Base-by-base conservation (phyloP, 2,113 vertebrate genomes). In the Calonectris borealis region DNA sequence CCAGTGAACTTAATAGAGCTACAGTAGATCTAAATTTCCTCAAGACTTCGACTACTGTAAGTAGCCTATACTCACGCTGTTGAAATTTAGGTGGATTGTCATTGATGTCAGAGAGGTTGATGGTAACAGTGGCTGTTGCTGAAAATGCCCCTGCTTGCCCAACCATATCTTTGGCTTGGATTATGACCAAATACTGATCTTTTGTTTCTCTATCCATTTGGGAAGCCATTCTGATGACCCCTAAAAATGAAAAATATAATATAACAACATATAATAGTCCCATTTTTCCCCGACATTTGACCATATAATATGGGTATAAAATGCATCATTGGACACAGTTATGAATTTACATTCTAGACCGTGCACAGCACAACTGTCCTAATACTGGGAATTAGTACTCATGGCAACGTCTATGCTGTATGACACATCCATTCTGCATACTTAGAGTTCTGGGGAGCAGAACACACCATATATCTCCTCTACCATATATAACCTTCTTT, bases 61-160 rank as follows among this genome's bases (percentile, higher is more conserved):
- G 61, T 9, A 46, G 5, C 22, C 34, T 91, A 16, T 97, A 98
- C 99, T 99, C 97, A 99, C 99, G 98, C 76, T 99, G 98, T 93
- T 98, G 98, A 98, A 99, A 99, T 83, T 98, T 98, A 36, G 99
- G 99, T 42, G 99, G 99, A 31, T 99, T 99, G 97, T 99, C 99
- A 93, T 99, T 99, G 92, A 99, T 90, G 54, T 99, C 99, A 1
- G 98, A 99, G 73, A 99, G 98, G 77, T 96, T 99, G 95, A 99
- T 98, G 60, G 98, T 99, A 76, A 99, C 99, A 4, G 99, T 99
- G 40, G 99, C 98, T 94, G 99, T 99, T 83, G 98, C 97, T 51
- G 99, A 99, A 89, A 98, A 94, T 24, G 98, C 98, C 44, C 99
- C 99, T 11, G 97, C 96, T 69, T 98, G 98, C 14, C 99, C 99